Evolutionary conservation across 2,797 vertebrate species (phyloP), one percentile per base, ranked within the genome.

Genomic region (Acestrorhynchus altus): DNA sequence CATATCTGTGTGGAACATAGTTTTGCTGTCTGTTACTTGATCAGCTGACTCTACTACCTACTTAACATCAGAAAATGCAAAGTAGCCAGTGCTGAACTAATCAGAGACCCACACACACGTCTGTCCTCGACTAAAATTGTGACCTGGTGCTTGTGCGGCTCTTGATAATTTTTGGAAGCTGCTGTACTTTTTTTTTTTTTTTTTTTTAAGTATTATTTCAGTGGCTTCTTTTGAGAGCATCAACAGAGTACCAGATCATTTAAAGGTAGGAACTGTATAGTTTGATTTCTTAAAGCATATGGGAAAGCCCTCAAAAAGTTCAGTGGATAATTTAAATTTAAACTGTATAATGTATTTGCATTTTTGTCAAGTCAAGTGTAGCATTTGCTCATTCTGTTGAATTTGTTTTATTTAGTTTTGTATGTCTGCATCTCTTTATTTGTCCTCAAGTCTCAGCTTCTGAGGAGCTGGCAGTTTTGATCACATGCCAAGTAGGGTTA

Each of bases 11-110:
- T 49, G 24, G 22, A 10, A 1, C 20, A 47, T 46, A 6, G 8
- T 66, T 67, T 51, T n/a, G 7, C 66, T 69, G 67, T 20, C 18
- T 39, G 31, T 67, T 46, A 69, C 39, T 35, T 20, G 49, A 18
- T 69, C n/a, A 39, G 24, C 65, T 35, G 16, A 52, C 13, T 39
- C 24, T 15, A 18, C 24, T 12, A 12, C 15, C 11, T 65, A 24
- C 40, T 46, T 11, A 4, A 46, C 63, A 44, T 65, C 63, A 22
- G 40, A 46, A 46, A 65, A 65, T 65, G 39, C 40, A 16, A 22
- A 16, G 2, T 15, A 18, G 24, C 4, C 12, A 15, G 47, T 22
- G 4, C 44, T 49, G 46, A 67, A 49, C 59, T 40, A n/a, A 7
- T 28, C 5, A 0, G 4, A 66, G 12, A 12, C 12, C 11, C 22